Base-by-base conservation (phyloP, 2,113 vertebrate species). In the Gobiocypris rarus region DNA sequence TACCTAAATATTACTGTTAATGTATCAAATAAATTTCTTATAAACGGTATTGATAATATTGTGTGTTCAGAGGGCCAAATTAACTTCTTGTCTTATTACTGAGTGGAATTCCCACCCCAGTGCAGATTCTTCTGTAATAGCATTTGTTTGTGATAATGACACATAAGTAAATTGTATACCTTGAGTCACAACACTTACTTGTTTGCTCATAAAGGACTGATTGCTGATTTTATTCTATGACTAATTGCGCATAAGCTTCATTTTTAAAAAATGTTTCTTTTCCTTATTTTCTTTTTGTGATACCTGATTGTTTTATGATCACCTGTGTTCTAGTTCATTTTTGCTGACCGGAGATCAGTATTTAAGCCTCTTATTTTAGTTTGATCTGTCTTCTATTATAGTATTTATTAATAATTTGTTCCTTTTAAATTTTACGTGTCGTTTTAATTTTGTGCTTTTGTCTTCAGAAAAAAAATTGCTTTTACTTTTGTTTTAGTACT, bases 21-120 rank as follows among this genome's bases (percentile, higher is more conserved):
- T 81, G 79, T 81, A 81, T 70, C 79, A 81, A 81, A 81, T 81
- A 81, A 70, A 81, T 81, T 81, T 81, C 79, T 67, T 81, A 81
- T 81, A 81, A 67, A 81, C 50, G 78, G 59, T 52, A 69, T 69
- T 81, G 65, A 70, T 70, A 54, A 81, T 70, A 70, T 56, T 70
- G 28, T 81, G 79, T 81, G 63, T 81, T 81, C 48, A 38, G 63
- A 81, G 28, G 61, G 77, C 77, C 77, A 65, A 80, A 63, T 80
- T 67, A 63, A 80, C 77, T 31, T 65, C 31, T 78, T 43, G 75
- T 78, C 75, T 59, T 78, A 17, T 38, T n/a, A 61, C 22, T 78
- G 54, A 17, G 34, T 63, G 58, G 58, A 48, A 50, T 31, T 65
- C 59, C 17, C 41, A 22, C 50, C 43, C 10, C 77, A 67, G 43